A percentile compares a stretch with the other conserved stretches of the same genome.
phyloP scores from a whole-genome alignment of 1,140 invertebrate species.

The Hyles vespertilio region DNA sequence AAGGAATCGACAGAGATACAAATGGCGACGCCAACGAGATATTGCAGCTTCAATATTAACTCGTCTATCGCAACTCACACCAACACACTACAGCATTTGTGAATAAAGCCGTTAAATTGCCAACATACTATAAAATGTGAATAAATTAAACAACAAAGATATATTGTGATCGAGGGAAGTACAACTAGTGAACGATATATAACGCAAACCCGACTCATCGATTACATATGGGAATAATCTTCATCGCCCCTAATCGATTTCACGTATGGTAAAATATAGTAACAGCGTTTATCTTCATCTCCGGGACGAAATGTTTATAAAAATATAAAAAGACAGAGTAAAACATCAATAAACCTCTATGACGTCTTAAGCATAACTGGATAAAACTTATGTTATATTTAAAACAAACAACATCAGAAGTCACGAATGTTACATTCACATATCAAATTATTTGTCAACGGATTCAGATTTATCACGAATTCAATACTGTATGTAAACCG shows the following conservation, averaged over 20 bases:
- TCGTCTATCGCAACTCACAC: slow-evolving; percentile 39
- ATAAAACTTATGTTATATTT: slow-evolving; percentile 33
- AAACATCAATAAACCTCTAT: slow-evolving; percentile 52
- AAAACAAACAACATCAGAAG: slow-evolving; percentile 23
- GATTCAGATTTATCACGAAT: slow-evolving; percentile 51
- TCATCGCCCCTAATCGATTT: too few relatives aligned
- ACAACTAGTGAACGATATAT: background rate
- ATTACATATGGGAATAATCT: too few relatives aligned
- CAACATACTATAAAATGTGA: slow-evolving; percentile 41
- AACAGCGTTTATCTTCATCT: too few relatives aligned
- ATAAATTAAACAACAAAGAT: slow-evolving; percentile 29
- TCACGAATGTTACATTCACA: slow-evolving; percentile 14
- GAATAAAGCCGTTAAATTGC: slow-evolving; percentile 55
- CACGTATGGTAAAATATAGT: too few relatives aligned
- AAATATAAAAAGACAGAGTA: slow-evolving; percentile 18
- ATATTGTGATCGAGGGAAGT: slow-evolving; percentile 20
- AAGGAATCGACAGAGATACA: slow-evolving; percentile 7
- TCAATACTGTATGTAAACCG: slow-evolving; percentile 60
- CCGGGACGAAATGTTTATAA: too few relatives aligned
- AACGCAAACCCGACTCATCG: too few relatives aligned
- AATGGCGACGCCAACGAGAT: slow-evolving; percentile 5
- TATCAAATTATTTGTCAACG: too few relatives aligned
- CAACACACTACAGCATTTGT: slow-evolving; percentile 64
- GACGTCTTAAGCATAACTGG: slow-evolving; percentile 36
- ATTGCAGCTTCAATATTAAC: slow-evolving; percentile 11